Percentiles rank a stretch among this genome's conserved stretches.
Evolutionary conservation across 53 echinoderm and acorn worm species (phyloP).

Genomic region (Patiria pectinifera): DNA sequence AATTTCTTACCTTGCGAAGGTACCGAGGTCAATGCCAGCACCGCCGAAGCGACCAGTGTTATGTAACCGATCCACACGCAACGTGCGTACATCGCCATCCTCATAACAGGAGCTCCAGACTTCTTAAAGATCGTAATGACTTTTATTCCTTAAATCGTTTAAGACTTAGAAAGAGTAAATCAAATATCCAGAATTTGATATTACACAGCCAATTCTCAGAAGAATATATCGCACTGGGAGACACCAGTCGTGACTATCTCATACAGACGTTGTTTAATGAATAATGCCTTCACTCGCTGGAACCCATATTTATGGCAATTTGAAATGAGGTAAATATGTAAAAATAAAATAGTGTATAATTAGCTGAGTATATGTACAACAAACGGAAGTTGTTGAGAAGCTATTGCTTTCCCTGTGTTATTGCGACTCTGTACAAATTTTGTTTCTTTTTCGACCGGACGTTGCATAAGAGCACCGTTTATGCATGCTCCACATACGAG

Average conservation of each 20-base stretch:
- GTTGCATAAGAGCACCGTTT: not conserved
- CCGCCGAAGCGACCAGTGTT: no score
- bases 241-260: not conserved
- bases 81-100: no score
- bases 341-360: not conserved
- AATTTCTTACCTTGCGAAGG: no score
- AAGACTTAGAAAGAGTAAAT: no score
- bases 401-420: not conserved
- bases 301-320: not conserved
- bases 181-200: no score
- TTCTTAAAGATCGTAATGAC: no score
- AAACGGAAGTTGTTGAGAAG: not conserved
- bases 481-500: not conserved
- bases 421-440: not conserved
- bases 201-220: no score
- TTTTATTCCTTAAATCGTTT: no score
- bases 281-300: not conserved
- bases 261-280: not conserved
- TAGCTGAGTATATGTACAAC: not conserved
- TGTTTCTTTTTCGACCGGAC: constrained; percentile 51
- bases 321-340: not conserved
- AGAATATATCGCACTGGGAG: no score
- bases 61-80: no score
- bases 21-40: no score
- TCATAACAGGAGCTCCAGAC: no score